Evolutionary conservation across 2,797 vertebrate genomes (phyloP).

Genomic region (Sebastes miniatus): DNA sequence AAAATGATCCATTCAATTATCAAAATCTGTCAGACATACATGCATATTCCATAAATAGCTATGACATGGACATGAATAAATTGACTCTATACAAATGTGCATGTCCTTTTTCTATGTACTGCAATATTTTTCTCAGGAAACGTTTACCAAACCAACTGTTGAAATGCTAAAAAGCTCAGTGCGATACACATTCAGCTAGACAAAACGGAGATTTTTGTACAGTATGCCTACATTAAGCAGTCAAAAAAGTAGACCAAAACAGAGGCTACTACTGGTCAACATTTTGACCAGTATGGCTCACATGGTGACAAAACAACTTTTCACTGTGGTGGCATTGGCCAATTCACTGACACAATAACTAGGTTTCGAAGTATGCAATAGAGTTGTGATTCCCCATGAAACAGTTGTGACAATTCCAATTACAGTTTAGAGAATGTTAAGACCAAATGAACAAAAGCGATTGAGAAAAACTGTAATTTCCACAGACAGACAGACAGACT

Average conservation of each 20-base stretch:
- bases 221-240: fast-evolving
- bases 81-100: background rate
- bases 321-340: no score
- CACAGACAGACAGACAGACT: background rate
- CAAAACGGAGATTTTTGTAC: no score
- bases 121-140: background rate
- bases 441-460: background rate
- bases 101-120: background rate
- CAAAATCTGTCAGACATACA: background rate
- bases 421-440: background rate
- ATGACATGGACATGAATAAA: background rate
- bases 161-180: background rate
- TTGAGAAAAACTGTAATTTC: background rate
- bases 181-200: no score
- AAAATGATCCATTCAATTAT: background rate
- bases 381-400: background rate
- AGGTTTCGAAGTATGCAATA: background rate
- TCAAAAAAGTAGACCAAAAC: no score
- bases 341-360: background rate
- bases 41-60: background rate
- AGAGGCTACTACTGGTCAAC: no score
- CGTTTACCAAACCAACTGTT: background rate
- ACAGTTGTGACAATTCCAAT: background rate
- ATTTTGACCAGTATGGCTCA: no score
- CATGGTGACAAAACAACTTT: no score